Evolutionary conservation across 2,797 vertebrate species (phyloP).

Genomic region (Tokudaia tokunoshimensis): DNA sequence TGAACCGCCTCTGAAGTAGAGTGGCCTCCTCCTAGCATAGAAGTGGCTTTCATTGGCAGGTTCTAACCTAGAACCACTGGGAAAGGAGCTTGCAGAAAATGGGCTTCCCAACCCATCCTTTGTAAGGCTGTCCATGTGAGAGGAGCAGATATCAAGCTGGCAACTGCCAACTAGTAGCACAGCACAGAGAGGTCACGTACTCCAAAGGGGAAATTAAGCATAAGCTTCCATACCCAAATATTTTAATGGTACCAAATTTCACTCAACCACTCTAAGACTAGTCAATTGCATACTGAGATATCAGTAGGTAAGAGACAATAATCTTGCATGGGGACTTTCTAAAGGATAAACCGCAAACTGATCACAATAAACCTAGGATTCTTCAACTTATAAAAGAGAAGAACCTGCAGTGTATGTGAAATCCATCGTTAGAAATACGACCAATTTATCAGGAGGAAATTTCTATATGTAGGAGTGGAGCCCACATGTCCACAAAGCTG

Average conservation of each 20-base stretch:
- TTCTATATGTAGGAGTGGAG: constrained; percentile 47
- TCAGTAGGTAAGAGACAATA: neutral
- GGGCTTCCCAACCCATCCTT: neutral
- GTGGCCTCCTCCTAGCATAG: constrained; percentile 4
- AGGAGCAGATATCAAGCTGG: constrained; percentile 13
- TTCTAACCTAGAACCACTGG: neutral
- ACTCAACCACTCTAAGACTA: neutral
- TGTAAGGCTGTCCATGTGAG: neutral
- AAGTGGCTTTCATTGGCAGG: neutral
- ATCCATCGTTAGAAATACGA: neutral
- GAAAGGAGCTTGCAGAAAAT: neutral
- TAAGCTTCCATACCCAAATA: neutral
- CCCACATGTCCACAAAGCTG: constrained; percentile 68
- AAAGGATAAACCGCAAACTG: neutral
- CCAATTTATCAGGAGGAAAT: constrained; percentile 53
- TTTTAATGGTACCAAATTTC: neutral
- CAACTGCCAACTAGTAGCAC: neutral
- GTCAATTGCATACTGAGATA: neutral
- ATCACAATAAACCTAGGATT: neutral
- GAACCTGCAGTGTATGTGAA: neutral
- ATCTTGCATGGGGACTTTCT: neutral
- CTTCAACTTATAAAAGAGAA: constrained; percentile 36
- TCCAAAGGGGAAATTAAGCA: neutral
- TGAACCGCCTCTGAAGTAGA: constrained; percentile 11
- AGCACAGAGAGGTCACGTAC: neutral